Base-by-base conservation (phyloP, 2,113 vertebrate genomes). In the Argyrosomus japonicus region DNA sequence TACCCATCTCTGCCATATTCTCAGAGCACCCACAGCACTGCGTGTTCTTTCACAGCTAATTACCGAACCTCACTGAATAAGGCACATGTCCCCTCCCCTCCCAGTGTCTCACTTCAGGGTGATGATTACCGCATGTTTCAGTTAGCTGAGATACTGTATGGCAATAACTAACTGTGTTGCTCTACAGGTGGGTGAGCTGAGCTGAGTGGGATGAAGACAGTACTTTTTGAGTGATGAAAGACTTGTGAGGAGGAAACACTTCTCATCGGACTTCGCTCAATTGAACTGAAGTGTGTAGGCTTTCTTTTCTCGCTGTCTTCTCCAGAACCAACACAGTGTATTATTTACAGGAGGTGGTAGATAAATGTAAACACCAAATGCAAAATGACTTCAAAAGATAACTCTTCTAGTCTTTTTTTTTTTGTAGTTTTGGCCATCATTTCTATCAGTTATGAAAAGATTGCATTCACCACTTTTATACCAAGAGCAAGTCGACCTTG, bases 31-130 rank as follows among this genome's bases (percentile, higher is more conserved):
- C 77, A 82, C 89, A 88, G 89, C 88, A 87, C 84, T 75, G 77
- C 43, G 58, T 85, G 88, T 89, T 91, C 86, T 78, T 87, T 87
- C 82, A 81, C 79, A 71, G 84, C 88, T 94, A 93, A 95, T 95
- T 94, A 93, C 83, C 3, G 29, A 90, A 86, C 79, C 85, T 54
- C 58, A 50, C 76, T 81, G 84, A 91, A 92, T 83, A 77, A 87
- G 81, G 71, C 70, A 23, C 82, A 68, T 17, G 5, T 57, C 62
- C 60, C 58, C 50, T 19, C 69, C 72, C 75, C 82, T 82, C 79
- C 51, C 47, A 11, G 57, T 27, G 47, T 85, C 82, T 82, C 68
- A 69, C 87, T 85, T 68, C 61, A 76, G 61, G 63, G 76, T 68
- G 77, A 82, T 83, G 77, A 89, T 92, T 80, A 80, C 67, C 82